These are phyloP conservation scores for Rhodophaea formosa DNA, from an alignment of 2,888 invertebrate species.

Conservation along the genomic window DNA sequence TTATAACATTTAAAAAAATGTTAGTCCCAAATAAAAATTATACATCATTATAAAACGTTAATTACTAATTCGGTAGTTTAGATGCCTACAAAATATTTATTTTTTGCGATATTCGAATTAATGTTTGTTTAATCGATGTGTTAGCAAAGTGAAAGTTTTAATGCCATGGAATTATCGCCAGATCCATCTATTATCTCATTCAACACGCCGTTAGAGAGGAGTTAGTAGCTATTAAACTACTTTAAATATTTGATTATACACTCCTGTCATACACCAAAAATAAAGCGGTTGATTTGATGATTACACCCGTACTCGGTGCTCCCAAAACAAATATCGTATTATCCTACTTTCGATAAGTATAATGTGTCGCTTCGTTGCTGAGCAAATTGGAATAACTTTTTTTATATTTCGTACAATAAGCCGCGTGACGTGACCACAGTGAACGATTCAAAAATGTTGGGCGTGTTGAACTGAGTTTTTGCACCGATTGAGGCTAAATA, in stretches of 20 bases:
- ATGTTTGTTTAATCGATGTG: slow-evolving; percentile 43
- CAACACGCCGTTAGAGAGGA: slow-evolving; percentile 31
- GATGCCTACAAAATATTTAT: no score
- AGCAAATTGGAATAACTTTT: background rate
- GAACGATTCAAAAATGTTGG: background rate
- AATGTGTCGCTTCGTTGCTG: background rate
- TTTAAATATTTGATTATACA: slow-evolving; percentile 41
- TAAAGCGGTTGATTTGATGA: slow-evolving; percentile 34
- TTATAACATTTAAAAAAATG: no score
- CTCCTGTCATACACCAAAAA: slow-evolving; percentile 33
- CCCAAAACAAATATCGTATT: slow-evolving; percentile 47
- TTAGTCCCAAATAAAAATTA: no score
- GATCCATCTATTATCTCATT: slow-evolving; percentile 49
- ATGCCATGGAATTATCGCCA: slow-evolving; percentile 44
- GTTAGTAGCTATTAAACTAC: slow-evolving; percentile 47
- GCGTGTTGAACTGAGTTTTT: background rate
- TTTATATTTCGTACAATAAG: background rate
- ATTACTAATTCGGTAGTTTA: no score
- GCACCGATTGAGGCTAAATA: background rate
- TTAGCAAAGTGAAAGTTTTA: slow-evolving; percentile 50
- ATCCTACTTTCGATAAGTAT: slow-evolving; percentile 22
- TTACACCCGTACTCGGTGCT: slow-evolving; percentile 37
- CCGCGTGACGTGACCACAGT: background rate
- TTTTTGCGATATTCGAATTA: slow-evolving; percentile 1
- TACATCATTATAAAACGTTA: no score